Conservation (phyloP, 2,113 vertebrate species). For the Phrynosoma blainvillii region DNA sequence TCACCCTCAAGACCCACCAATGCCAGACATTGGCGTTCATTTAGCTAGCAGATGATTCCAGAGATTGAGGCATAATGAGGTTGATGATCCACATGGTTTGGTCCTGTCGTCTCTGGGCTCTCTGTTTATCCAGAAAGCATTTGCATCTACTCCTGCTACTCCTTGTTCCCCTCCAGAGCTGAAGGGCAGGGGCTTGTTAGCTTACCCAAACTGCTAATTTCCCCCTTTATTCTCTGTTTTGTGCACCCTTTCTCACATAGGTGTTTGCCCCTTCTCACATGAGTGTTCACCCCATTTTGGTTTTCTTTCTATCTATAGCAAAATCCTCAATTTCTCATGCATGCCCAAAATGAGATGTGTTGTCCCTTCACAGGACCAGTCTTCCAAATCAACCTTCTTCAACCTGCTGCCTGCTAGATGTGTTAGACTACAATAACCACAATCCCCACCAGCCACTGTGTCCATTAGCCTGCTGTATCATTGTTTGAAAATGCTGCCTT, state of each 20-base stretch:
- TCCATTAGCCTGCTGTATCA: no score
- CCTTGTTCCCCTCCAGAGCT: constrained; percentile 13
- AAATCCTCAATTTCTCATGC: neutral
- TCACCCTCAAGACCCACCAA: neutral
- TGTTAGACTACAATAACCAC: neutral
- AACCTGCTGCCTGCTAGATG: neutral
- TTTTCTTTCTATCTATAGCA: neutral
- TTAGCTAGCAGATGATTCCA: neutral
- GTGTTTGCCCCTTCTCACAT: neutral
- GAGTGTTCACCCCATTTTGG: neutral
- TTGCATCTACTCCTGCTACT: neutral
- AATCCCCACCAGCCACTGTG: neutral
- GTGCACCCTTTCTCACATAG: neutral
- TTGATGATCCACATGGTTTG: neutral
- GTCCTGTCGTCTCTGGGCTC: neutral
- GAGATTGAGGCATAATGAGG: neutral
- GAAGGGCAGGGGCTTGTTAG: neutral
- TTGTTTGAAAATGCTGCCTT: neutral
- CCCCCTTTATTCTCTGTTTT: neutral
- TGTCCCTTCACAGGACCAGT: neutral
- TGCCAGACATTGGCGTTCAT: neutral
- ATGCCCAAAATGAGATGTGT: neutral
- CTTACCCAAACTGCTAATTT: neutral
- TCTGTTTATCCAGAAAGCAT: neutral
- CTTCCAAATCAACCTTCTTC: neutral